Conservation (phyloP, 2,797 vertebrate genomes). For the Nyctalus aviator region DNA sequence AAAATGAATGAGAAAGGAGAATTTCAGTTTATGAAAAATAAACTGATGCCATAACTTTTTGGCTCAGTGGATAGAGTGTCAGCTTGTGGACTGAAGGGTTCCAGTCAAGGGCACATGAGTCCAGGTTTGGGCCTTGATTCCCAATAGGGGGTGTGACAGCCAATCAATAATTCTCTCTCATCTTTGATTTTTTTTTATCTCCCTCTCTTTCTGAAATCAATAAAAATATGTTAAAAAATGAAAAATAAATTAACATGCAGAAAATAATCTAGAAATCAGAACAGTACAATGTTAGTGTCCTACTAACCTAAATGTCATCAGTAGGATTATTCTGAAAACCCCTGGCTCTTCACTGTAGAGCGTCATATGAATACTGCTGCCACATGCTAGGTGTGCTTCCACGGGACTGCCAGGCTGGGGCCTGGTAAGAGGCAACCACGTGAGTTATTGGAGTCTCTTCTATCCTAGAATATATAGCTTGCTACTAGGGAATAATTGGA, state of each 20-base stretch:
- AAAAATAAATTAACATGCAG: background rate
- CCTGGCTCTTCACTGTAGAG: background rate
- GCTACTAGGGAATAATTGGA: background rate
- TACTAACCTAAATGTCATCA: background rate
- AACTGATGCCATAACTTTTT: no score
- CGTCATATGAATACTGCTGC: background rate
- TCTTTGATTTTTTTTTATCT: no score
- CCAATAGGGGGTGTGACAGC: no score
- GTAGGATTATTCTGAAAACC: background rate
- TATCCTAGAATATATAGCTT: background rate
- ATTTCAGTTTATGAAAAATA: background rate
- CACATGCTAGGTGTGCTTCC: background rate
- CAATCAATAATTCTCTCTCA: no score
- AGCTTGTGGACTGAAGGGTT: no score
- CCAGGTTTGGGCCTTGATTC: no score
- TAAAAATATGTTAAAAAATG: no score
- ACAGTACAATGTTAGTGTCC: background rate
- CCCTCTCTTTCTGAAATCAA: no score
- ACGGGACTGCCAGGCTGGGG: background rate
- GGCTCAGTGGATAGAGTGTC: no score
- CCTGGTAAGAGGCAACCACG: accelerated
- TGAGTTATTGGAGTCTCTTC: background rate
- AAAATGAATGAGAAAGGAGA: background rate
- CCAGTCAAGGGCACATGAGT: no score
- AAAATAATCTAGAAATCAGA: background rate